Evolutionary conservation across 2,113 vertebrate species (phyloP).

Genomic region (Onychorhynchus coronatus): DNA sequence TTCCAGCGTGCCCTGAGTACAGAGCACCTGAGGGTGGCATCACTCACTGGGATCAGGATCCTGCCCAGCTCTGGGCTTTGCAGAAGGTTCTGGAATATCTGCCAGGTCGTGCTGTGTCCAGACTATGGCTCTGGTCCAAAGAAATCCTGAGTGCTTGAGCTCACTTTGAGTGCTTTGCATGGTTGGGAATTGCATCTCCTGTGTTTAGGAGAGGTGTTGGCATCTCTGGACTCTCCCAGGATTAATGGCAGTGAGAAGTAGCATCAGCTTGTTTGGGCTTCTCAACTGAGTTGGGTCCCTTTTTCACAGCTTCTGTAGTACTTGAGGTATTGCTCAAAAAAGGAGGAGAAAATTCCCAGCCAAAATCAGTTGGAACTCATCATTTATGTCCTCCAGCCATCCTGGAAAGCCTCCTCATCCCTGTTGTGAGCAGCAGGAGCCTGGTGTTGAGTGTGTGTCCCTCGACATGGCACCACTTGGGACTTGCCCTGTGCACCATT

Average conservation of each 20-base stretch:
- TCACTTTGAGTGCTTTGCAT: not conserved
- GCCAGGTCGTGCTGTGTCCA: not conserved
- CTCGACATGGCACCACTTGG: not conserved
- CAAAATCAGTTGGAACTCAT: not conserved
- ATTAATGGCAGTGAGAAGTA: not conserved
- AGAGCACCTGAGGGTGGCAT: not conserved
- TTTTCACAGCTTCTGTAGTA: not conserved
- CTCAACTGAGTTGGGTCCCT: not conserved
- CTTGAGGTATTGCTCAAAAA: not conserved
- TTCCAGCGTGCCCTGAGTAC: not conserved
- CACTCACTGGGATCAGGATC: accelerated
- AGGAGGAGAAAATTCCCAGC: not conserved
- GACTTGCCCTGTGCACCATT: not conserved
- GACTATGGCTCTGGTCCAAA: not conserved
- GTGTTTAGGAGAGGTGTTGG: not conserved
- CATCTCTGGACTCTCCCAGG: not conserved
- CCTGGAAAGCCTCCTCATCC: not conserved
- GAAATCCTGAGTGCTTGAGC: not conserved
- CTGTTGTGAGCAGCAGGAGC: not conserved
- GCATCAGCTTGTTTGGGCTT: not conserved
- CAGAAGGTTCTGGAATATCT: not conserved
- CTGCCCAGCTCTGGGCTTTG: not conserved
- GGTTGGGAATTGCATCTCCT: not conserved
- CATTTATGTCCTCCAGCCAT: not conserved
- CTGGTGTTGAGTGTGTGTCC: accelerated